Conservation (phyloP, 2,113 vertebrate species). For the Puntigrus tetrazona region DNA sequence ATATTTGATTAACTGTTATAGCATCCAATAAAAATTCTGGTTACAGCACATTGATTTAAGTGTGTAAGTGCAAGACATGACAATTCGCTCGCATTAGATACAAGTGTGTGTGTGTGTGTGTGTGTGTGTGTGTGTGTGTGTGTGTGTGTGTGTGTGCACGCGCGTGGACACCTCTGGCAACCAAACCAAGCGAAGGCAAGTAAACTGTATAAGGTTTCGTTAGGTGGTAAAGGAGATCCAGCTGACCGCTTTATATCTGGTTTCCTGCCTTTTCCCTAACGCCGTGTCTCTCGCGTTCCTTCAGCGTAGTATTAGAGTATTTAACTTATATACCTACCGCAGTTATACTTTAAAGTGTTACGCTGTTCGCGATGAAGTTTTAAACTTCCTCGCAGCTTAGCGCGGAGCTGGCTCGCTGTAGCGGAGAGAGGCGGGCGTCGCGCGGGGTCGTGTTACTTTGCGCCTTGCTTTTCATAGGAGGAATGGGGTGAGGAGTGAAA, state of each 20-base stretch:
- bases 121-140: background rate
- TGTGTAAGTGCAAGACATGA: background rate
- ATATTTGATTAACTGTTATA: background rate
- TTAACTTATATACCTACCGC: background rate
- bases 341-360: background rate
- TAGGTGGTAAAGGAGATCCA: constrained; percentile 30
- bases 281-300: background rate
- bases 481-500: constrained; percentile 73
- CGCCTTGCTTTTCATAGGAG: constrained; percentile 34
- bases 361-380: background rate
- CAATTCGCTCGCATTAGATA: background rate
- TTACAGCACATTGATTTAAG: background rate
- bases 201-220: constrained; percentile 51
- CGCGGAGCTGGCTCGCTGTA: background rate
- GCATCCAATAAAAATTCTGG: background rate
- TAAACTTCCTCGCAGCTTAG: background rate
- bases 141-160: background rate
- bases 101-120: background rate
- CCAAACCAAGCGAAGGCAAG: constrained; percentile 10
- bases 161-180: constrained; percentile 6
- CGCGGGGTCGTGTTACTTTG: background rate
- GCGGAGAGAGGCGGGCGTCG: constrained; percentile 1
- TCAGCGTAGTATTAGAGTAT: background rate
- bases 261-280: constrained; percentile 15
- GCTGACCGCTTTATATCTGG: constrained; percentile 46